A percentile compares a stretch with the other conserved stretches of the same genome.
Conservation (phyloP, 2,888 invertebrate genomes). For the Ptychoptera albimana region DNA sequence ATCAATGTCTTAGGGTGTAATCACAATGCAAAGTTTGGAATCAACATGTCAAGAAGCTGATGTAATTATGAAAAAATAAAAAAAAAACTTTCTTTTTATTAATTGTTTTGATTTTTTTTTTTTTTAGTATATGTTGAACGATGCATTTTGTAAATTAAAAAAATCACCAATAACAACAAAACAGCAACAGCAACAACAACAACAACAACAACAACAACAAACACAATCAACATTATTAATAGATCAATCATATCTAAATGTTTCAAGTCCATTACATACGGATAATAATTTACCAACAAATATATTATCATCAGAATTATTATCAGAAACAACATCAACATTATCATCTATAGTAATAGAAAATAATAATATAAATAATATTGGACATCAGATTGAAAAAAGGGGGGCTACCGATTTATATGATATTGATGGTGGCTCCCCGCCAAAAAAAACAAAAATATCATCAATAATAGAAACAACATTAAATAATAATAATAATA, state of each 20-base stretch:
- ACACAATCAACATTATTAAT: conserved; percentile 11
- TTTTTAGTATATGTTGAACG: conserved; percentile 3
- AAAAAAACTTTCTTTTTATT: background rate
- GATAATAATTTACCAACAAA: background rate
- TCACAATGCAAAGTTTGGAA: conserved; percentile 50
- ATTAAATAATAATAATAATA: background rate
- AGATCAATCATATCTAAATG: conserved; percentile 7
- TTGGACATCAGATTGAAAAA: background rate
- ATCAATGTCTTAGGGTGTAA: conserved; percentile 11
- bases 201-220: conserved; percentile 11
- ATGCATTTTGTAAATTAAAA: conserved; percentile 6
- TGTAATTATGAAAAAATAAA: conserved; percentile 21
- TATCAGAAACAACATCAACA: background rate
- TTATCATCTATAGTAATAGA: background rate
- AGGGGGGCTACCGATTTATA: background rate
- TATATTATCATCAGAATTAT: background rate
- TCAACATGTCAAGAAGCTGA: conserved; percentile 49
- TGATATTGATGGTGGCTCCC: background rate
- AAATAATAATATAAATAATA: background rate
- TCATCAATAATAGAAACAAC: conserved; percentile 5
- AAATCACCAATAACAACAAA: conserved; percentile 11
- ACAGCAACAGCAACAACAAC: conserved; percentile 13
- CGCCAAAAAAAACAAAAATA: conserved; percentile 11
- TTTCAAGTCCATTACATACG: conserved; percentile 5
- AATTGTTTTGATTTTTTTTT: conserved; percentile 1